Evolutionary conservation across 1,140 invertebrate genomes (phyloP), one percentile per base, ranked within the genome.

Genomic region (Atta texana): DNA sequence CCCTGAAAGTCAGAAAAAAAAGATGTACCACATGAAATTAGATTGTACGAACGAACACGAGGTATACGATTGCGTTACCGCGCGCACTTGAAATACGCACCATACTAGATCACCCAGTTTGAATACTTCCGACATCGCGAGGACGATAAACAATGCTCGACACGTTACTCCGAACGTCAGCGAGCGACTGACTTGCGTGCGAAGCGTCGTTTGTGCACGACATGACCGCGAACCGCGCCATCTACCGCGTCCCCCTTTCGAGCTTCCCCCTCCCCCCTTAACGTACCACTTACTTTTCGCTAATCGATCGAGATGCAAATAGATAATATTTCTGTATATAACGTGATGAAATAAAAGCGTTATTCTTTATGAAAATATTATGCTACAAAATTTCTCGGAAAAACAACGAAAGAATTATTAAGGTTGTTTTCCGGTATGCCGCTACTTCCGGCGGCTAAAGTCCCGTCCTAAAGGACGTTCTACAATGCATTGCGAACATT

Each of bases 51-150:
- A 0, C 21, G 24, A 53, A 12, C 10, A 16, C 24, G 21, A 5
- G 16, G 3, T 24, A 39, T 57, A 31, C 69, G 53, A 72, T 28
- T 51, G 44, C 21, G 18, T 3, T 59, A 49, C 7, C n/a, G 14
- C 39, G 24, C 69, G 34, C 80, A 84, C 80, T 57, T 10, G 49
- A 51, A 80, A 92, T 94, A 96, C 96, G 95, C 96, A 97, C 97
- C 97, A 97, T 80, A 97, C 97, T 88, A 97, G 94, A 96, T 97
- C 97, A 87, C 97, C 97, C 88, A 97, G 94, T 96, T 97, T 97
- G 91, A 96, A 97, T 91, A 95, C 94, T 86, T 96, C 96, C 89
- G 96, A 95, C 97, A 97, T 97, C 34, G 86, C 71, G 57, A 18
- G 34, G 24, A 81, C 68, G 24, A 84, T 18, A 88, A 12, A 24